Percentiles rank a stretch among this genome's conserved stretches.
These are phyloP conservation scores for Lepidurus apus DNA, from an alignment of 1,140 invertebrate species.

Conservation along the genomic window DNA sequence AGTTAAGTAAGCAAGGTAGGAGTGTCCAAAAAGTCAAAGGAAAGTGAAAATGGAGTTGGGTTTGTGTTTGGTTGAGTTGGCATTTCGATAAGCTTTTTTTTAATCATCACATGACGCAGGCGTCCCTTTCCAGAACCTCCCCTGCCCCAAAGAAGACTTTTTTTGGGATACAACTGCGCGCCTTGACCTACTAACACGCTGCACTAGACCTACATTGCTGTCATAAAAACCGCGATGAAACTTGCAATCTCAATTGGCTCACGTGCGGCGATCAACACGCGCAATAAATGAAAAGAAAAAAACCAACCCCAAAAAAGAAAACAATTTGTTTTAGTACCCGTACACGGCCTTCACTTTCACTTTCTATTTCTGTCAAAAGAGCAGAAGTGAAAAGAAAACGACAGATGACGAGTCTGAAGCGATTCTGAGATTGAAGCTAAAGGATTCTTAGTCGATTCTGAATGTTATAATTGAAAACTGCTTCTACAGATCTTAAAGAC, in stretches of 20 bases:
- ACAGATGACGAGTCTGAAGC: no score
- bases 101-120: constrained; percentile 13
- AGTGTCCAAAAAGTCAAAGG: background rate
- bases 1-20: no score
- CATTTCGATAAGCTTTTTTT: background rate
- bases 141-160: background rate
- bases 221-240: constrained; percentile 19
- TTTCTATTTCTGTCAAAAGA: no score
- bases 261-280: background rate
- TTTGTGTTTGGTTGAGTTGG: background rate
- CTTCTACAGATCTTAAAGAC: no score
- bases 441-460: no score
- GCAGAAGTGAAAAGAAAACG: no score
- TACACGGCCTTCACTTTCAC: no score
- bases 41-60: background rate
- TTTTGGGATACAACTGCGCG: background rate
- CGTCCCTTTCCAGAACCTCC: background rate
- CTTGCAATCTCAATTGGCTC: background rate
- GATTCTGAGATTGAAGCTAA: no score
- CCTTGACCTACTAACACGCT: constrained; percentile 35
- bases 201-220: constrained; percentile 31
- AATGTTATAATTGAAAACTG: no score
- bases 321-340: no score
- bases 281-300: background rate
- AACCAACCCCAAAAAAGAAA: background rate